Base-by-base conservation (phyloP, 1,140 invertebrate genomes). In the Cataglyphis hispanica region DNA sequence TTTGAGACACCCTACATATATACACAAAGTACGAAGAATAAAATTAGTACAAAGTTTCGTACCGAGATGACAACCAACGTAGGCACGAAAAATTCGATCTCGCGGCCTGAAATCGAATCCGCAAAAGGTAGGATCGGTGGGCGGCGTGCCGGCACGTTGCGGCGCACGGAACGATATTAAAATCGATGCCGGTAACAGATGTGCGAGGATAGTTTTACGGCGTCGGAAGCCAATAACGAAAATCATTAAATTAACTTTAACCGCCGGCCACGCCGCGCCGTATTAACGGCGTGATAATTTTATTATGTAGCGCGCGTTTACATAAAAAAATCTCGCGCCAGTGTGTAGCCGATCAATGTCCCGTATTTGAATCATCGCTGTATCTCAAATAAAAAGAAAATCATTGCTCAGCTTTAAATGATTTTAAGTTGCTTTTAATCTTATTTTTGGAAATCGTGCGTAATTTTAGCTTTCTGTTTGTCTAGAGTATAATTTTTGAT, bases 151-250 rank as follows among this genome's bases (percentile, higher is more conserved):
- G 66, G 34, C 37, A 46, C 56, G 69, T 7, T 70, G 66, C 85
- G 69, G 80, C 56, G 86, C 89, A 80, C 69, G 89, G 86, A 87
- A 88, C 88, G 91, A 91, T 94, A 94, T 94, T 94, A 94, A 94
- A 94, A 94, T 94, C 93, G 93, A 94, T 93, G 93, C 83, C 78
- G 93, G 93, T 91, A 94, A 94, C 94, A 94, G 93, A 94, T 94
- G 93, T 93, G 90, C 89, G 69, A 70, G 70, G 93, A 94, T 93
- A 94, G 93, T 89, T 94, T 94, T 94, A 94, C 90, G 92, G 89
- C 84, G 86, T 63, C 86, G 84, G 83, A 50, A 86, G 86, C 93
- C 91, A 94, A 94, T 94, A 94, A 94, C 91, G 94, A 92, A 94
- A 94, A 94, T 94, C 93, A 93, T 94, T 93, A 94, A 94, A 94